These are phyloP conservation scores for Chaetops frenatus DNA, from an alignment of 2,113 vertebrate species.

Conservation along the genomic window DNA sequence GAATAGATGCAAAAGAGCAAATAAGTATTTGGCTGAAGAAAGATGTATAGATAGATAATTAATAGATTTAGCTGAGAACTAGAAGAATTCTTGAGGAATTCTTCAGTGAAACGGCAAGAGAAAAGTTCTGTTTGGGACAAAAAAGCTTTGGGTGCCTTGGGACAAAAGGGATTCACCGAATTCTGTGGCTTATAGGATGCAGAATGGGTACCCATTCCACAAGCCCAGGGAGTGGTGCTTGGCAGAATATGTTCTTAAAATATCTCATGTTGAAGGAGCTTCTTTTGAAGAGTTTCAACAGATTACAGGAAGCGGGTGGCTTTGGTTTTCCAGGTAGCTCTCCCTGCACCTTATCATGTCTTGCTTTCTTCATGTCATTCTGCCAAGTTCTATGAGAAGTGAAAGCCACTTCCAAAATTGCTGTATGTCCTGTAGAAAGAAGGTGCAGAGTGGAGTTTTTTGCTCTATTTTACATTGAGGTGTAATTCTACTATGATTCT, in stretches of 20 bases:
- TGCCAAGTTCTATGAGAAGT: not conserved
- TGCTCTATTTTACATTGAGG: not conserved
- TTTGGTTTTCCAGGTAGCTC: not conserved
- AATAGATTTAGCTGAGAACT: not conserved
- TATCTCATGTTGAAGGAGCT: not conserved
- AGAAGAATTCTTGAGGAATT: not conserved
- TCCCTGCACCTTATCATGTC: not conserved
- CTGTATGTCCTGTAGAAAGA: not conserved
- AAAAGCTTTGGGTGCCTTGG: not conserved
- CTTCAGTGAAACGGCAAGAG: not conserved
- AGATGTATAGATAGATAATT: not conserved
- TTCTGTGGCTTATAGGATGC: not conserved
- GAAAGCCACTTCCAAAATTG: not conserved
- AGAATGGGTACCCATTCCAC: not conserved
- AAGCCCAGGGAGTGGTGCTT: not conserved
- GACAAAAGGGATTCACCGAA: not conserved
- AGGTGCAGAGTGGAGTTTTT: not conserved
- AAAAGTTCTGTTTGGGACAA: not conserved
- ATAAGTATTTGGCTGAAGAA: not conserved
- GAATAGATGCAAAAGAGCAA: not conserved
- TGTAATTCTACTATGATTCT: not conserved
- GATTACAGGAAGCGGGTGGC: not conserved
- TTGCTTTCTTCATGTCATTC: not conserved
- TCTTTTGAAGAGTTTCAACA: not conserved
- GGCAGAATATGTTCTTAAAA: not conserved